phyloP scores from a whole-genome alignment of 2,797 vertebrate species.

The Cyprinella venusta region DNA sequence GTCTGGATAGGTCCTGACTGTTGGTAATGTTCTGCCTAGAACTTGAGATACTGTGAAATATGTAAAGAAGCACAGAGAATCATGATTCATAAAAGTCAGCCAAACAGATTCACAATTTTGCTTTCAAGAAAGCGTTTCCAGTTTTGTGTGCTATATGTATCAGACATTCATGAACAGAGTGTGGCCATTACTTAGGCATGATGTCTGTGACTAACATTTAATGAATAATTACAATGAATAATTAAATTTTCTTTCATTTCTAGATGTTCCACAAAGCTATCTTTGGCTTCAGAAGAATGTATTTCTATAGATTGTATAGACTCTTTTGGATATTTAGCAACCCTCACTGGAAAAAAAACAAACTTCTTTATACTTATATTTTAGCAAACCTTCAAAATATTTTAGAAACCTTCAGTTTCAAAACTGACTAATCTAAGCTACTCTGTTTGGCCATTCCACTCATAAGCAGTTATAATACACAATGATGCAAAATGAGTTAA shows the following conservation, averaged over 20 bases:
- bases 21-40: conserved; percentile 15
- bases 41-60: background rate
- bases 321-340: no score
- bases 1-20: background rate
- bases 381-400: no score
- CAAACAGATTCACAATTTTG: no score
- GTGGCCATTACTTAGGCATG: background rate
- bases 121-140: no score
- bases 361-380: background rate
- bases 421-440: no score
- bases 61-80: background rate
- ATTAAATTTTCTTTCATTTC: background rate
- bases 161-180: background rate
- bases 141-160: background rate
- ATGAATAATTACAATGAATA: background rate
- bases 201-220: no score
- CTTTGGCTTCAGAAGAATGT: no score
- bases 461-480: background rate
- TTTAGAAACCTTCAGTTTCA: no score
- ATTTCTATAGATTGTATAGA: no score
- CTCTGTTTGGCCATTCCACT: background rate
- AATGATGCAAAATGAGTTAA: background rate
- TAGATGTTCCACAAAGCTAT: background rate
- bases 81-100: background rate
- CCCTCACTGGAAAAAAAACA: background rate